Evolutionary conservation across 1,140 invertebrate genomes (phyloP).

Genomic region (Panonychus citri): DNA sequence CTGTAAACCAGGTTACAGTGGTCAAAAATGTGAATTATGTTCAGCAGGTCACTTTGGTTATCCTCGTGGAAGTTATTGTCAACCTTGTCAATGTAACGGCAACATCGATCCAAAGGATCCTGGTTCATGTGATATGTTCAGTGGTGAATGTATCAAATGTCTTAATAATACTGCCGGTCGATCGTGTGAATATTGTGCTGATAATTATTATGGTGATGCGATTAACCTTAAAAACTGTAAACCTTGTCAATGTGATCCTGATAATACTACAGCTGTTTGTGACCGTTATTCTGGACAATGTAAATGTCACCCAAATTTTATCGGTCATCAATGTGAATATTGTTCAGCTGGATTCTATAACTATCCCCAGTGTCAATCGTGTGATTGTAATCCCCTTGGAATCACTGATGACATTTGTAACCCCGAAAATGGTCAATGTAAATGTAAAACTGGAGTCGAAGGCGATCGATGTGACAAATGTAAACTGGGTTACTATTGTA

Average conservation of each 20-base stretch:
- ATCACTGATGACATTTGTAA: too few relatives aligned
- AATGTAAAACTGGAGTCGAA: slow-evolving; percentile 64
- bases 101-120: slow-evolving; percentile 64
- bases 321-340: slow-evolving; percentile 29
- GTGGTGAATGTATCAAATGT: slow-evolving; percentile 60
- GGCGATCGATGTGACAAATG: slow-evolving; percentile 61
- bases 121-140: slow-evolving; percentile 69
- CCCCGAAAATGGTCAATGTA: slow-evolving; percentile 44
- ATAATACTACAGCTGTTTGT: slow-evolving; percentile 29
- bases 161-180: slow-evolving; percentile 71
- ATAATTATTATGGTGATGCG: slow-evolving; percentile 79
- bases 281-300: slow-evolving; percentile 46
- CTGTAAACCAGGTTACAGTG: slow-evolving; percentile 47
- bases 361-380: too few relatives aligned
- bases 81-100: slow-evolving; percentile 74
- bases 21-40: slow-evolving; percentile 55
- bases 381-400: too few relatives aligned
- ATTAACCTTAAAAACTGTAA: slow-evolving; percentile 66
- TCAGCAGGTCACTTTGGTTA: slow-evolving; percentile 58
- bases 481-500: slow-evolving; percentile 67
- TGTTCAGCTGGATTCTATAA: too few relatives aligned
- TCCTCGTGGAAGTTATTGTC: slow-evolving; percentile 45
- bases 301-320: slow-evolving; percentile 59
- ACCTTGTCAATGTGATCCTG: slow-evolving; percentile 21
- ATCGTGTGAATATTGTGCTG: slow-evolving; percentile 63